Evolutionary conservation across 2,113 vertebrate genomes (phyloP), one percentile per base, ranked within the genome.

Genomic region (Tretioscincus oriximinensis): DNA sequence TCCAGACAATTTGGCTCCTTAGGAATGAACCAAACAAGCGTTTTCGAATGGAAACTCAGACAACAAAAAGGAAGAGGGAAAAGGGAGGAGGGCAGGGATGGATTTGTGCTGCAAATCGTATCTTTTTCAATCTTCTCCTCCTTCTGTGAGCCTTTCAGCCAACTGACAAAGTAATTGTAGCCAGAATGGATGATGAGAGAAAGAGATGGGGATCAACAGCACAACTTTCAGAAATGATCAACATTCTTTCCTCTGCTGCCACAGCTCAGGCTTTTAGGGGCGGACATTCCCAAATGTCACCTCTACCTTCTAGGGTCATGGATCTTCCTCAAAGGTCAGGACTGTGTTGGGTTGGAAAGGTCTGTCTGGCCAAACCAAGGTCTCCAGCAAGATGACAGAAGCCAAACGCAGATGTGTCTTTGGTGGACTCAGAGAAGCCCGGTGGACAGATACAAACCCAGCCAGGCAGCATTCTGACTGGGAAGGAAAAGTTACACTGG

Each of bases 211-310:
- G 63, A 71, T 45, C 5, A 14, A 16, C 16, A 0, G 0, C 2
- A 5, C 9, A 66, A 54, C 8, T 31, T 81, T 88, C 82, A 76
- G 81, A 84, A 80, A 54, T 0, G 0, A 85, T 86, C 74, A 68
- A 18, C 0, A 18, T 84, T 51, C 24, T 31, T 81, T 68, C 9
- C 1, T 35, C 69, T 77, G 60, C 81, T 83, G 73, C 76, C 81
- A 54, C 41, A 0, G 0, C 16, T 12, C 35, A 22, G 45, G 66
- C 77, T 73, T 80, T 45, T 54, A 47, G 41, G 63, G 14, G 65
- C 81, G 51, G 35, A 14, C 54, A 54, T 54, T 71, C 20, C 67
- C 66, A 88, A 90, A 89, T 85, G 90, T 90, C 89, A 88, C 21
- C 65, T 26, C 70, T 35, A 21, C 58, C 31, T 81, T 69, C 28